Evolutionary conservation across 2,797 vertebrate species (phyloP).

Genomic region (Poeciliopsis turneri): DNA sequence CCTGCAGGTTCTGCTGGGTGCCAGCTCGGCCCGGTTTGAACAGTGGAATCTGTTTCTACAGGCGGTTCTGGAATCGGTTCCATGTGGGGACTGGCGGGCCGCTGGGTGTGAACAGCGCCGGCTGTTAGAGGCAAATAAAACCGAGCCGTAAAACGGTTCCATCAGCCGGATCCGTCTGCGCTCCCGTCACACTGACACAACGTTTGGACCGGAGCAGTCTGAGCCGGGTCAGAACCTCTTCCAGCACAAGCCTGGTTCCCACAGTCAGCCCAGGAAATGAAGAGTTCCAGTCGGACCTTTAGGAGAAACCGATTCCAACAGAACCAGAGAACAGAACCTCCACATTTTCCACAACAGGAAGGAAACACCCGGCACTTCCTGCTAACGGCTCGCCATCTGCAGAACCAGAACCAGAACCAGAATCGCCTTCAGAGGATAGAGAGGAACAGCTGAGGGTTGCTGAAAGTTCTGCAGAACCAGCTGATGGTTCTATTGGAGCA

Average conservation of each 20-base stretch:
- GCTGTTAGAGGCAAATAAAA: constrained; percentile 38
- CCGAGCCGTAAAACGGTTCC: constrained; percentile 25
- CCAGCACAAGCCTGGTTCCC: background rate
- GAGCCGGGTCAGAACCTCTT: too few species aligned
- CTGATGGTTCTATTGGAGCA: too few species aligned
- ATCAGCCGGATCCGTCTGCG: constrained; percentile 1
- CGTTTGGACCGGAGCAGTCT: too few species aligned
- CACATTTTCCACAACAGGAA: background rate
- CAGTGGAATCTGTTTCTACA: background rate
- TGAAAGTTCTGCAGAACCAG: too few species aligned
- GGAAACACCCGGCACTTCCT: too few species aligned
- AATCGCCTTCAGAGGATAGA: background rate
- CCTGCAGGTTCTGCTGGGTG: background rate
- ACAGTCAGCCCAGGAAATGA: too few species aligned
- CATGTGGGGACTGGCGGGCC: background rate
- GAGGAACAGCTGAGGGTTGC: too few species aligned
- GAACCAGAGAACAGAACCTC: too few species aligned
- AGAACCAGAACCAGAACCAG: background rate
- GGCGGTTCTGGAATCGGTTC: constrained; percentile 4
- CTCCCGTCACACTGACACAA: background rate
- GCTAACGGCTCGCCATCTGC: too few species aligned
- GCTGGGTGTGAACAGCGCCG: background rate
- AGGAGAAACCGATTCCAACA: too few species aligned
- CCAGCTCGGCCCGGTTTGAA: background rate
- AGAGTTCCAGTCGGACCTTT: too few species aligned